Conservation (phyloP, 2,797 vertebrate species). For the Semaprochilodus insignis region DNA sequence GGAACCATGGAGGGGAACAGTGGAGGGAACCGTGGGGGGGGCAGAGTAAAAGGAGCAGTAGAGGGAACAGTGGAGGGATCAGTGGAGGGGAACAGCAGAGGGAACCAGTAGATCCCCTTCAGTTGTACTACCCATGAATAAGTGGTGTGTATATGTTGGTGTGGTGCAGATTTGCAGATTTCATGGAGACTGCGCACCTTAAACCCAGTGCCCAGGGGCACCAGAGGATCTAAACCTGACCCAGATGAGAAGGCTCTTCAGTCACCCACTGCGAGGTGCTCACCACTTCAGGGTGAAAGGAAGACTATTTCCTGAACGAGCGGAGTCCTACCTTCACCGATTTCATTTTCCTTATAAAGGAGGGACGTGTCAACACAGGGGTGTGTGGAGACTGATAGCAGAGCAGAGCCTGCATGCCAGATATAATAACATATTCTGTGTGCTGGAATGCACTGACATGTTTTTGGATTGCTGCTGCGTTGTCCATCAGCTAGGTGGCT, state of each 20-base stretch:
- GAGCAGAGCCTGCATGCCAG: slow-evolving; percentile 64
- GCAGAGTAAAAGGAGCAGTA: no score
- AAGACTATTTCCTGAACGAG: slow-evolving; percentile 39
- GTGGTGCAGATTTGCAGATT: no score
- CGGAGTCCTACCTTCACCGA: slow-evolving; percentile 37
- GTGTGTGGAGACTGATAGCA: slow-evolving; percentile 60
- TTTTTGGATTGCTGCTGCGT: slow-evolving; percentile 66
- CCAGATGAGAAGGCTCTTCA: background rate
- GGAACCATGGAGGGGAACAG: no score
- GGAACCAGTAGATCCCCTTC: no score
- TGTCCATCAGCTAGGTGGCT: slow-evolving; percentile 65
- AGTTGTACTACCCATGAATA: no score
- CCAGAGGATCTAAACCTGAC: no score
- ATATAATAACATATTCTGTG: slow-evolving; percentile 63
- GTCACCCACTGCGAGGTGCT: slow-evolving; percentile 5
- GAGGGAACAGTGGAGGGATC: no score
- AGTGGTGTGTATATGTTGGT: no score
- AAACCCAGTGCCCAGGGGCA: no score
- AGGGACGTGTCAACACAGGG: slow-evolving; percentile 57
- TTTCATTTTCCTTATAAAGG: slow-evolving; percentile 57
- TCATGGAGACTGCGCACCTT: no score
- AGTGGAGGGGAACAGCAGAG: no score
- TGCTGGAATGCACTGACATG: slow-evolving; percentile 64
- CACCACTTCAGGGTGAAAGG: background rate
- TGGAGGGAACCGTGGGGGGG: no score